These are phyloP conservation scores for Conus ventricosus DNA, from an alignment of 1,140 invertebrate species.

Conservation along the genomic window DNA sequence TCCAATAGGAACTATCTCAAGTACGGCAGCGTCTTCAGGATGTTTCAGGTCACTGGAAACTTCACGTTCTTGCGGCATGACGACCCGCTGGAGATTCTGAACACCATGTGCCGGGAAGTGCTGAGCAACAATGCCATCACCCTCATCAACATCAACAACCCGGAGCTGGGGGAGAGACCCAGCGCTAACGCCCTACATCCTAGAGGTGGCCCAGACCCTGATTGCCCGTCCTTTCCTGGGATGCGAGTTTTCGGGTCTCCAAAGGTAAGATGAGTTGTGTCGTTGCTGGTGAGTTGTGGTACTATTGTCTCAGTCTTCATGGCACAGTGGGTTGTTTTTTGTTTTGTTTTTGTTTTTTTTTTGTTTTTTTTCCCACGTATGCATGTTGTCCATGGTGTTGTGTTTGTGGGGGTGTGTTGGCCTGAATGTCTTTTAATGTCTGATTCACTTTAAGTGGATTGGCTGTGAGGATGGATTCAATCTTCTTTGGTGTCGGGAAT, in stretches of 20 bases:
- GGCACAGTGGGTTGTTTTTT: too few relatives aligned
- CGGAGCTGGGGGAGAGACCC: conserved; percentile 23
- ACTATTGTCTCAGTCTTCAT: not conserved
- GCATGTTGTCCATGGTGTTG: too few relatives aligned
- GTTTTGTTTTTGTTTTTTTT: too few relatives aligned
- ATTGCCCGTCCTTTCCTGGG: conserved; percentile 53
- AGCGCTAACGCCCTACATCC: conserved; percentile 46
- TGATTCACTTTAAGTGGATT: not conserved
- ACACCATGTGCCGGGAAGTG: conserved; percentile 44
- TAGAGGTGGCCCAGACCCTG: conserved; percentile 41
- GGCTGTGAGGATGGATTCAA: too few relatives aligned
- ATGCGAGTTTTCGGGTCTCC: conserved; percentile 39
- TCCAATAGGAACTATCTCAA: conserved; percentile 28
- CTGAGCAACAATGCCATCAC: conserved; percentile 44
- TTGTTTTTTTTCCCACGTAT: too few relatives aligned
- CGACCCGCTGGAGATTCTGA: conserved; percentile 48
- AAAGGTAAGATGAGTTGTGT: conserved; percentile 34
- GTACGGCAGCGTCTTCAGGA: conserved; percentile 8
- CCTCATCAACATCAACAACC: conserved; percentile 54
- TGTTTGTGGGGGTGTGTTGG: not conserved
- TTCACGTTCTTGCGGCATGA: conserved; percentile 41
- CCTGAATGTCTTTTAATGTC: not conserved
- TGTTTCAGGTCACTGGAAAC: conserved; percentile 7
- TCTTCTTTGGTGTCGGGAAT: too few relatives aligned
- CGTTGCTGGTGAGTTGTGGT: not conserved